These are phyloP conservation scores for Probosciger aterrimus DNA, from an alignment of 2,113 vertebrate species.

Conservation along the genomic window DNA sequence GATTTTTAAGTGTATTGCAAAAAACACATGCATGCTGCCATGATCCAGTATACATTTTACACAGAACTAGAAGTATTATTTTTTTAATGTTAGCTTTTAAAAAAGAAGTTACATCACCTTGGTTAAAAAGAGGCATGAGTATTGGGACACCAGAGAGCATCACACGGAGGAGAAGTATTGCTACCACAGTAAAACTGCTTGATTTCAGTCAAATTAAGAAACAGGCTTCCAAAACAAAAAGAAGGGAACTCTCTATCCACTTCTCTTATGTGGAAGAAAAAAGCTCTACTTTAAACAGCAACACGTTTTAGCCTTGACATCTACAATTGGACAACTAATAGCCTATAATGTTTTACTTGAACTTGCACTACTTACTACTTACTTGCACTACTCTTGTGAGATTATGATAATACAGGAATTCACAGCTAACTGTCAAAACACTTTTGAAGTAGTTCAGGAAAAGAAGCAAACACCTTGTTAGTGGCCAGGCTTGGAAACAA, in stretches of 20 bases:
- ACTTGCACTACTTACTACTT: not conserved
- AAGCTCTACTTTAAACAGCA: not conserved
- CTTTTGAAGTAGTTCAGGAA: not conserved
- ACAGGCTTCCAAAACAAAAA: not conserved
- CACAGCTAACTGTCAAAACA: not conserved
- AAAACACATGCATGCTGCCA: not conserved
- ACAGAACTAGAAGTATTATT: not conserved
- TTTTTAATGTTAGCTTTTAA: not conserved
- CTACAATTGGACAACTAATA: not conserved
- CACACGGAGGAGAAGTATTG: not conserved
- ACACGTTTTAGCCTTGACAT: not conserved
- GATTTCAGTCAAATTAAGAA: not conserved
- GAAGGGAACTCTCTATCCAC: not conserved
- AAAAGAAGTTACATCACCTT: not conserved
- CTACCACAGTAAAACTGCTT: not conserved
- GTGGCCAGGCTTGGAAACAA: not conserved
- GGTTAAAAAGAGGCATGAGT: not conserved
- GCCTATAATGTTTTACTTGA: not conserved
- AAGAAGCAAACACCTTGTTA: not conserved
- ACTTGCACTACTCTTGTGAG: not conserved
- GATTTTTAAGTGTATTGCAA: not conserved
- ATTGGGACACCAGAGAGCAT: not conserved
- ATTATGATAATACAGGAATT: not conserved
- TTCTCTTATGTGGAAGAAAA: not conserved
- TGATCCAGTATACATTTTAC: rapidly evolving